Evolutionary conservation across 2,113 vertebrate species (phyloP), one percentile per base, ranked within the genome.

Genomic region (Hypocryptadius cinnamomeus): DNA sequence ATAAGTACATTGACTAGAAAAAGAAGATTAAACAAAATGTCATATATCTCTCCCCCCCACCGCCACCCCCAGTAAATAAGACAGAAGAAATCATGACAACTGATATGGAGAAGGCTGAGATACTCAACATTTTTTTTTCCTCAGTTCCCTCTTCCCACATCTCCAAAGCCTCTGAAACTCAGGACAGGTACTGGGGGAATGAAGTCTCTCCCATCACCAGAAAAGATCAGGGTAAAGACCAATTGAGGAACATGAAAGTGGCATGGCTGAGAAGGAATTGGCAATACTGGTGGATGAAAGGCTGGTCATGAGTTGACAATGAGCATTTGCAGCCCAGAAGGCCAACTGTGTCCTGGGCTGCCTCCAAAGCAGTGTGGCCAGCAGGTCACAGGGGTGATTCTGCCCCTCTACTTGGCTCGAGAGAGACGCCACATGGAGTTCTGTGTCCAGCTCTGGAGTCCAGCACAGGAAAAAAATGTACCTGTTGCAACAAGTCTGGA

Each of bases 401-500:
- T 87, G 35, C 15, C 66, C 15, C 31, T 71, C 25, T 48, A 7
- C 31, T 42, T 0, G 0, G 37, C 59, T 65, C 22, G 2, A 0
- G 2, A 31, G 31, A 37, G 21, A 48, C 21, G 63, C 17, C 18
- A 20, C 31, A 19, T 9, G 50, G 50, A 72, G 14, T 50, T 19
- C 31, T 65, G 11, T 22, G 31, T 56, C 30, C 48, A 27, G 11
- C 25, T 64, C 37, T 63, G 42, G 35, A 50, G 50, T 37, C 28
- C 42, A 72, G 59, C 12, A 33, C 10, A 72, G 31, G 51, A 57
- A 57, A 33, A 48, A 57, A 15, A 42, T 3, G 5, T 21, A 56
- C 13, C 25, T 8, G 1, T 23, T 42, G 50, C 22, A 72, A 25
- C 0, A 0, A 37, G 42, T 65, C 31, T 42, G 57, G 42, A 65